Evolutionary conservation across 23 tunicate genomes (phyloP).

Genomic region (Ascidia mentula): DNA sequence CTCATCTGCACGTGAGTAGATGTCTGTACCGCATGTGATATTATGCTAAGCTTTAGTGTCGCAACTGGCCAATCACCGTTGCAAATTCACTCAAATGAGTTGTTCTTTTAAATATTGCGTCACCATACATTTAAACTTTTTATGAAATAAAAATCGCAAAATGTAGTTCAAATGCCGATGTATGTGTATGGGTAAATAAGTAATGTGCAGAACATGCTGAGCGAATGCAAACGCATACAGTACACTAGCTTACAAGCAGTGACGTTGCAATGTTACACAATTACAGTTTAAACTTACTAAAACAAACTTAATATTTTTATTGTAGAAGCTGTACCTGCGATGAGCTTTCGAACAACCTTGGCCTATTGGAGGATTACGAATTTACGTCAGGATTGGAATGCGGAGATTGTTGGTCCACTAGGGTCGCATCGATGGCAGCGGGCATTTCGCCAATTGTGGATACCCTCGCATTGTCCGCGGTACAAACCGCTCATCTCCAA

Average conservation of each 20-base stretch:
- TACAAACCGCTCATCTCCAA: constrained; percentile 2
- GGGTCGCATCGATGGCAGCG: constrained; percentile 22
- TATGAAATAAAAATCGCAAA: too few species aligned
- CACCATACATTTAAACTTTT: too few species aligned
- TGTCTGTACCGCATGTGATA: background rate
- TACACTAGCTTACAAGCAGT: too few species aligned
- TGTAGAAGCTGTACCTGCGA: constrained; percentile 30
- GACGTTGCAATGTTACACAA: background rate
- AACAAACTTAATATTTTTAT: too few species aligned
- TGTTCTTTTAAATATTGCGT: too few species aligned
- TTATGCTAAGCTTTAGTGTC: background rate
- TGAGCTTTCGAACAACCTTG: constrained; percentile 15
- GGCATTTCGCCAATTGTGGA: constrained; percentile 17
- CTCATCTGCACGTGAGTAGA: constrained; percentile 44
- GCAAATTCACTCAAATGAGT: too few species aligned
- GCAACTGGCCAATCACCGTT: background rate
- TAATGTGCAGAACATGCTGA: too few species aligned
- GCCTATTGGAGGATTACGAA: constrained; percentile 20
- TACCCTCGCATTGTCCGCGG: constrained; percentile 9
- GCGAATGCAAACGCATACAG: too few species aligned
- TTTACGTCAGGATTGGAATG: constrained; percentile 13
- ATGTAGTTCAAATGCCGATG: too few species aligned
- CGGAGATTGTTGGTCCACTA: constrained; percentile 34
- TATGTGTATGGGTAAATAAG: too few species aligned
- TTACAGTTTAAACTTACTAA: too few species aligned